These are phyloP conservation scores for Ranitomeya variabilis DNA, from an alignment of 2,113 vertebrate genomes.

Conservation along the genomic window DNA sequence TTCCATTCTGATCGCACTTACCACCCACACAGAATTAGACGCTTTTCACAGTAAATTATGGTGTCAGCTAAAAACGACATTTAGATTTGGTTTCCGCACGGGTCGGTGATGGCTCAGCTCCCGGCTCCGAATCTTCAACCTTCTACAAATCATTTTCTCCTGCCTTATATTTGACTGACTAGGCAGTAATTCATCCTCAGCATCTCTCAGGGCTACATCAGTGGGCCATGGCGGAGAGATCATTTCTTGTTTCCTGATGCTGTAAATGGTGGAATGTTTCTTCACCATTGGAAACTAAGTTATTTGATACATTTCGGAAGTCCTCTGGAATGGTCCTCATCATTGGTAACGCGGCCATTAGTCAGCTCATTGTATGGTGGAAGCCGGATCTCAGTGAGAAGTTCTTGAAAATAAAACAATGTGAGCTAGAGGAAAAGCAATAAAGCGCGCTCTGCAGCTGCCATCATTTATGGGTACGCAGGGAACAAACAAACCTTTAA, in stretches of 20 bases:
- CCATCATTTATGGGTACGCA: background rate
- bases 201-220: background rate
- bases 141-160: conserved; percentile 30
- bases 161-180: conserved; percentile 33
- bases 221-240: background rate
- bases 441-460: background rate
- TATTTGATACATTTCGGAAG: conserved; percentile 14
- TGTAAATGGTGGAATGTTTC: conserved; percentile 24
- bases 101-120: background rate
- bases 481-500: conserved; percentile 28
- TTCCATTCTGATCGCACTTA: background rate
- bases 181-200: background rate
- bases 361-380: background rate
- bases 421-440: conserved; percentile 2
- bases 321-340: background rate
- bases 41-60: conserved; percentile 16
- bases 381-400: background rate
- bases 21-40: background rate
- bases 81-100: conserved; percentile 1
- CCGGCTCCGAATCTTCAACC: conserved; percentile 7
- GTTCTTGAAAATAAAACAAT: background rate
- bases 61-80: background rate
- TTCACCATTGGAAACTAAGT: conserved; percentile 27
- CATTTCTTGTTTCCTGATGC: conserved; percentile 23
- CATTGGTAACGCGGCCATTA: background rate